phyloP scores from a whole-genome alignment of 2,113 vertebrate species.

The Pavo muticus region DNA sequence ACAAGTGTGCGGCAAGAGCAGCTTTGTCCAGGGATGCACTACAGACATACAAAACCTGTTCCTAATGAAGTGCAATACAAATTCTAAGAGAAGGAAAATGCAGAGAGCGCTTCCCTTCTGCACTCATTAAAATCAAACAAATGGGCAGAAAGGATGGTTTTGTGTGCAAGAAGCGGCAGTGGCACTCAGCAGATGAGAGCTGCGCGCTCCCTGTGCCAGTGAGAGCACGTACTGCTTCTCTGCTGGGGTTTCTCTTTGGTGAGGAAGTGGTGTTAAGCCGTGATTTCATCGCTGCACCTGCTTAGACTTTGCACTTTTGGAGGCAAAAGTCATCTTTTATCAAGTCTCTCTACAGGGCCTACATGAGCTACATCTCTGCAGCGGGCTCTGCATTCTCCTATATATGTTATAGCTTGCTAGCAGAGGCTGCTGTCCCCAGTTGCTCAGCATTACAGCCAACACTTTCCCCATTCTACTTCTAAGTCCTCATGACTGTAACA shows the following conservation, averaged over 20 bases:
- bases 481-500: constrained; percentile 30
- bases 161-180: background rate
- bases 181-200: background rate
- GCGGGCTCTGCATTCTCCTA: background rate
- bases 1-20: background rate
- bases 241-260: background rate
- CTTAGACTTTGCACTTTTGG: background rate
- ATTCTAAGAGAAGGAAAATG: background rate
- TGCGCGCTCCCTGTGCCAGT: background rate
- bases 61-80: background rate
- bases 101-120: background rate
- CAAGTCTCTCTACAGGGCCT: background rate
- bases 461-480: constrained; percentile 34
- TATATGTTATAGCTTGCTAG: fast-evolving
- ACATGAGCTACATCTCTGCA: background rate
- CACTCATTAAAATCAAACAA: background rate
- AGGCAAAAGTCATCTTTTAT: background rate
- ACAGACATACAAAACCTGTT: background rate
- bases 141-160: background rate
- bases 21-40: background rate
- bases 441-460: constrained; percentile 29
- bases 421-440: constrained; percentile 39
- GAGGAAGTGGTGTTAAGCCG: background rate
- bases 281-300: background rate
- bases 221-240: fast-evolving